A percentile compares a stretch with the other conserved stretches of the same genome.
These are phyloP conservation scores for Acholoe squamosa DNA, from an alignment of 2,888 invertebrate genomes.

Conservation along the genomic window DNA sequence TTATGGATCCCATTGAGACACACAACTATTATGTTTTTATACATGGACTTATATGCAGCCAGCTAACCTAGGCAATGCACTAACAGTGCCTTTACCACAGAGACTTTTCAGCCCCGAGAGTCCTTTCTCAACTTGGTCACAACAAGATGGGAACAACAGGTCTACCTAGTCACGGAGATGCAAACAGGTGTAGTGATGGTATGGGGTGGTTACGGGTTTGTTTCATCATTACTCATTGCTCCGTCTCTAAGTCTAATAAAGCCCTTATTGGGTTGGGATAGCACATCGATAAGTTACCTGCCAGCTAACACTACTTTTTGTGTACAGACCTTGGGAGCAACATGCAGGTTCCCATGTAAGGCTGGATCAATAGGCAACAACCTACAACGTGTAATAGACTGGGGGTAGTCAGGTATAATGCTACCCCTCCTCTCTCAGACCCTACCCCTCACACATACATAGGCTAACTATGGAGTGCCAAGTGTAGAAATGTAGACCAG, in stretches of 20 bases:
- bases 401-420: neutral
- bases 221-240: no score
- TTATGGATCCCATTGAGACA: no score
- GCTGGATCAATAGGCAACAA: neutral
- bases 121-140: no score
- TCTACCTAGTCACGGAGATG: no score
- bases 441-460: neutral
- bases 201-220: no score
- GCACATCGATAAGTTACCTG: neutral
- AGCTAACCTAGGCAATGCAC: no score
- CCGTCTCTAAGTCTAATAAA: neutral
- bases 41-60: no score
- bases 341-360: conserved; percentile 26
- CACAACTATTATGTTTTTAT: no score
- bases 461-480: neutral
- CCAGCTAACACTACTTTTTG: neutral
- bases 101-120: no score
- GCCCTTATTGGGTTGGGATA: neutral
- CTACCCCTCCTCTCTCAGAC: neutral
- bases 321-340: neutral
- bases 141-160: no score
- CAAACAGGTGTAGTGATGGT: no score
- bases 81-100: no score
- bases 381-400: conserved; percentile 17
- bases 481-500: neutral